These are phyloP conservation scores for Zonitis immaculata DNA, from an alignment of 2,888 invertebrate species.

Conservation along the genomic window DNA sequence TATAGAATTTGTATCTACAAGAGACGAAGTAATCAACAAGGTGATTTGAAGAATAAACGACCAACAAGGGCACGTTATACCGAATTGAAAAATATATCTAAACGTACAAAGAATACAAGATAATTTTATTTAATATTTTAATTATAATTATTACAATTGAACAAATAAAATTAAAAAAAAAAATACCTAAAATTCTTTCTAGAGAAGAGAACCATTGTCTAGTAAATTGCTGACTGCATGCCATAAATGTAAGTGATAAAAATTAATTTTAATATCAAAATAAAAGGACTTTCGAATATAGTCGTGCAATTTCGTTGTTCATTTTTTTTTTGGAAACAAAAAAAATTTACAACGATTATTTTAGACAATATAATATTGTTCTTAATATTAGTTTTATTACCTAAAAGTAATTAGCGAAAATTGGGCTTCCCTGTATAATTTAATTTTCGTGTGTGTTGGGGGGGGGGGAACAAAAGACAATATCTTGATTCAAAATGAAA, in stretches of 20 bases:
- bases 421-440: not conserved
- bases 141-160: too few species aligned
- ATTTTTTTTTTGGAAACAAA: not conserved
- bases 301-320: conserved; percentile 10
- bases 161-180: too few species aligned
- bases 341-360: too few species aligned
- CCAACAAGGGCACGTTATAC: conserved; percentile 41
- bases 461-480: not conserved
- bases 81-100: conserved; percentile 40
- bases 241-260: conserved; percentile 10
- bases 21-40: conserved; percentile 35
- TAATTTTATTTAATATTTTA: conserved; percentile 26
- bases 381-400: too few species aligned
- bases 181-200: not conserved
- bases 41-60: conserved; percentile 29
- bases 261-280: not conserved
- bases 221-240: not conserved
- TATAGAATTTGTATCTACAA: conserved; percentile 44
- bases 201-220: not conserved
- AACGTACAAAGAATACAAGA: conserved; percentile 28
- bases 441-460: too few species aligned
- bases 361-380: too few species aligned
- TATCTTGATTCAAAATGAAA: too few species aligned
- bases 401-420: not conserved
- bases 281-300: conserved; percentile 7